These are phyloP conservation scores for Taeniopygia guttata DNA, from an alignment of 2,797 vertebrate genomes.

Conservation along the genomic window DNA sequence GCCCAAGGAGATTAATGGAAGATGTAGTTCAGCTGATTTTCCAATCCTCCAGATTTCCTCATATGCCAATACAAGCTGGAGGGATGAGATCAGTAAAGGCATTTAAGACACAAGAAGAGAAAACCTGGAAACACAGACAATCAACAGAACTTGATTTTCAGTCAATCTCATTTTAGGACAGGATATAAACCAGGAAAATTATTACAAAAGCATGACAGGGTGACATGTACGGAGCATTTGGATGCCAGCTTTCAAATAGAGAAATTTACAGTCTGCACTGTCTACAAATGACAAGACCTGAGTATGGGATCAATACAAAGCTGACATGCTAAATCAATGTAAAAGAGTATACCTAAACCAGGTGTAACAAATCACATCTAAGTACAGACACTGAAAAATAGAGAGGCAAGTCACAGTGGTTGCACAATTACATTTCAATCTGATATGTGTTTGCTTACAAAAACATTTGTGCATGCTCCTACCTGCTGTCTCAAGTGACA, in stretches of 20 bases:
- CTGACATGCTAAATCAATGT: constrained; percentile 13
- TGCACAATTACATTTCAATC: background rate
- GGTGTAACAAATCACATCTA: background rate
- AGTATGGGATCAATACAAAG: background rate
- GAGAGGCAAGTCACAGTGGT: background rate
- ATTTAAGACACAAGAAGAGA: background rate
- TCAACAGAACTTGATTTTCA: background rate
- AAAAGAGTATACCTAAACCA: background rate
- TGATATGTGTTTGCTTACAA: background rate
- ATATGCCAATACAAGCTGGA: background rate
- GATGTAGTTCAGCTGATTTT: background rate
- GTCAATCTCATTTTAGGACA: background rate
- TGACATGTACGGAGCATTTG: background rate
- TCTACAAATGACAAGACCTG: background rate
- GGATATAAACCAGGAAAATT: background rate
- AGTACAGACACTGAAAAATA: background rate
- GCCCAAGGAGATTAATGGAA: background rate
- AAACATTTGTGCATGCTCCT: background rate
- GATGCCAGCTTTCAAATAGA: background rate
- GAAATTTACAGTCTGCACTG: background rate
- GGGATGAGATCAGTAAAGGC: background rate
- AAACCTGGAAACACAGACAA: background rate
- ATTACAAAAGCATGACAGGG: background rate
- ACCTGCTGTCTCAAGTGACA: background rate
- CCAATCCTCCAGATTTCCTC: background rate